Percentiles rank a stretch among this genome's conserved stretches.
Evolutionary conservation across 1,140 invertebrate species (phyloP).

Genomic region (Conus ventricosus): DNA sequence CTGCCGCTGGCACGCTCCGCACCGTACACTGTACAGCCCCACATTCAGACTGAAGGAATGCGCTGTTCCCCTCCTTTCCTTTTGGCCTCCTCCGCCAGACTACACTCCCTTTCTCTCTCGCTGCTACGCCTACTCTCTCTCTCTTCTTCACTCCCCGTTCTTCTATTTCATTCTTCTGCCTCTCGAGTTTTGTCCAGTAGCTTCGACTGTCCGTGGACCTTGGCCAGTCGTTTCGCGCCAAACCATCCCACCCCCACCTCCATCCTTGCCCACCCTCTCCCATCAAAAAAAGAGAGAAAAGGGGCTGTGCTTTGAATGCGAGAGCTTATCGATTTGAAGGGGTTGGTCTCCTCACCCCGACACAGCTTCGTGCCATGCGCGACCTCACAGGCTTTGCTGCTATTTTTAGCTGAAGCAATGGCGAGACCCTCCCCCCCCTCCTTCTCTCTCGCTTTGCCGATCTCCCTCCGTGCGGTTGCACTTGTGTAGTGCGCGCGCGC

Average conservation of each 20-base stretch:
- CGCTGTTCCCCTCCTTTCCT: not conserved
- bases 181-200: not conserved
- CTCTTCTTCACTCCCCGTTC: too few relatives aligned
- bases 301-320: not conserved
- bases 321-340: slow-evolving; percentile 30
- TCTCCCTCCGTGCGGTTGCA: not conserved
- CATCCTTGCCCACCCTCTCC: not conserved
- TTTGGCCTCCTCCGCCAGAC: not conserved
- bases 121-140: not conserved
- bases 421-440: not conserved
- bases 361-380: not conserved
- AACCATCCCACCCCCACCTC: not conserved
- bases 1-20: slow-evolving; percentile 48
- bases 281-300: too few relatives aligned
- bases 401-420: slow-evolving; percentile 31
- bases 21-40: slow-evolving; percentile 24
- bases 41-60: slow-evolving; percentile 38
- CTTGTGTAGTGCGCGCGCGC: not conserved
- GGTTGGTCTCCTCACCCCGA: not conserved
- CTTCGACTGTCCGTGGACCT: not conserved
- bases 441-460: too few relatives aligned
- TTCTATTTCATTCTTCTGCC: too few relatives aligned
- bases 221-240: not conserved
- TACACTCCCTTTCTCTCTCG: slow-evolving; percentile 10
- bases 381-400: slow-evolving; percentile 1